phyloP scores from a whole-genome alignment of 2,888 invertebrate genomes.

The Sesia apiformis region DNA sequence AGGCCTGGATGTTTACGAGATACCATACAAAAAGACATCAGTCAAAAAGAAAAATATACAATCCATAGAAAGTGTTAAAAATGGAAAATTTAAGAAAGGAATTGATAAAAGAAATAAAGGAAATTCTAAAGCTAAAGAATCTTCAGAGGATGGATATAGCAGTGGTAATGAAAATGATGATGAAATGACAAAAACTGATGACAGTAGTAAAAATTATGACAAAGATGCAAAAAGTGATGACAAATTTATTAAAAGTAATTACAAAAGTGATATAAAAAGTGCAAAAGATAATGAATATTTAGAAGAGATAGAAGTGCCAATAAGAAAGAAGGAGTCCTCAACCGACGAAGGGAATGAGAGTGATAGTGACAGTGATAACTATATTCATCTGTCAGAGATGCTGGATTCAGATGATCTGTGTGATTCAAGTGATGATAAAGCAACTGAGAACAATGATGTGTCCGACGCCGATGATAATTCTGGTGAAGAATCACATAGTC shows the following conservation, averaged over 20 bases:
- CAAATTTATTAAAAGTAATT: background rate
- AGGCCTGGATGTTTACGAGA: conserved; percentile 52
- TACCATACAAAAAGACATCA: conserved; percentile 49
- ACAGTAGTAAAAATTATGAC: background rate
- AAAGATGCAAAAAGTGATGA: background rate
- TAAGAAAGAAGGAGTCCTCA: conserved; percentile 36
- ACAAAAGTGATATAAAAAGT: background rate
- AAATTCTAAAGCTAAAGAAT: conserved; percentile 30
- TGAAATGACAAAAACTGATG: conserved; percentile 1
- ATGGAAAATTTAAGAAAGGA: conserved; percentile 12
- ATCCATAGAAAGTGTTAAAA: conserved; percentile 13
- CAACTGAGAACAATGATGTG: conserved; percentile 8
- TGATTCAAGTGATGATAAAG: conserved; percentile 26
- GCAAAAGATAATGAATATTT: conserved; percentile 29
- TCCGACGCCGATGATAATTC: conserved; percentile 11
- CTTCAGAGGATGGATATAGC: conserved; percentile 57
- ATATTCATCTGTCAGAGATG: conserved; percentile 54
- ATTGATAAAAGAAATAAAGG: conserved; percentile 16
- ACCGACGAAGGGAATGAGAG: conserved; percentile 47
- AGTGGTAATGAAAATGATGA: conserved; percentile 30
- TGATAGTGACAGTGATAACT: conserved; percentile 45
- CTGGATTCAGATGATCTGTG: conserved; percentile 48
- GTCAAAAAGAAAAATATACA: conserved; percentile 29
- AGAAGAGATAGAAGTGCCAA: conserved; percentile 51
- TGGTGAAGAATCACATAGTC: conserved; percentile 14